Base-by-base conservation (phyloP, 1,140 invertebrate genomes). In the Cotesia typhae region DNA sequence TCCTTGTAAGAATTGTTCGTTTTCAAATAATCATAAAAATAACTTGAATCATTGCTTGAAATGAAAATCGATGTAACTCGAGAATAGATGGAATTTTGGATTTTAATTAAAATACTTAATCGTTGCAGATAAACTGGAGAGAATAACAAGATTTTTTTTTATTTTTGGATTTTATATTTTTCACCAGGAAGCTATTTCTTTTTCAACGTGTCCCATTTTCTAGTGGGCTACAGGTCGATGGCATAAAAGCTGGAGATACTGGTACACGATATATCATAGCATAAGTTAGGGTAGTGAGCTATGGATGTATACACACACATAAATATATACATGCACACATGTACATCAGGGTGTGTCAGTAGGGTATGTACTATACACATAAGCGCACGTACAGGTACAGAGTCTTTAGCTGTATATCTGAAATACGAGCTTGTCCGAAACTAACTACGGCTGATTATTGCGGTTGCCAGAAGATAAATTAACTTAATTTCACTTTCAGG, bases 361-460 rank as follows among this genome's bases (percentile, higher is more conserved):
- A 28, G 28, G 3, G 28, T 28, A 28, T 2, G 3, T 28, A 28
- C 41, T 6, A 0, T 47, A 47, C 10, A 47, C 4, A 41, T 41
- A 41, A 7, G 9, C 9, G 38, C 9, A 63, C 20, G 10, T 20
- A 35, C 38, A 59, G 47, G 57, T 60, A 36, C 57, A 28, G 47
- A 52, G 52, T 66, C 57, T 67, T 36, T 36, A 17, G 4, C 51
- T 38, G 61, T 41, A 59, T 41, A 55, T 72, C 63, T 67, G 70
- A 72, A 72, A 72, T 64, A 60, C 55, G 70, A 72, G n/a, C 64
- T 55, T 38, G 51, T 67, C 64, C 55, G 75, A 67, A 71, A 77
- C 76, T 80, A 79, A 82, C 80, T 71, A 77, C 74, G 72, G 63
- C 78, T 78, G 78, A 82, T 82, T 80, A 82, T 80, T 78, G 79